Percentiles rank a stretch among this genome's conserved stretches.
Evolutionary conservation across 1,140 invertebrate species (phyloP).

Genomic region (Pemphigus obesinymphae): DNA sequence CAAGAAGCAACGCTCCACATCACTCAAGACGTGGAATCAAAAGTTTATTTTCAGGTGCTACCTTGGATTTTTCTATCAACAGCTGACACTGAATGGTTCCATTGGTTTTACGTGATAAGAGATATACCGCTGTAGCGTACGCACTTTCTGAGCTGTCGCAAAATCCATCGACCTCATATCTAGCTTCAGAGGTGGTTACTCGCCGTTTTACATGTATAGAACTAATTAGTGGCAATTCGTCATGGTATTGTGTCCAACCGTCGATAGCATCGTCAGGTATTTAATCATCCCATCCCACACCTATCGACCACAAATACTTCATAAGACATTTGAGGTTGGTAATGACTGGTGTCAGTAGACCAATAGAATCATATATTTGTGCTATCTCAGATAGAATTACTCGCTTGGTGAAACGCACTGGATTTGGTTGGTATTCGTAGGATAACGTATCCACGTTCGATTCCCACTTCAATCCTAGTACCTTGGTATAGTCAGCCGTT

Average conservation of each 20-base stretch:
- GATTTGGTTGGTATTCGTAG: neutral
- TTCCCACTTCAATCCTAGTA: conserved; percentile 40
- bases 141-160: conserved; percentile 30
- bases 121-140: conserved; percentile 10
- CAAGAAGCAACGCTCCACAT: conserved; percentile 45
- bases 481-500: neutral
- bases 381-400: conserved; percentile 44
- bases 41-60: conserved; percentile 43
- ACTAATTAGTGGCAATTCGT: conserved; percentile 40
- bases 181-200: conserved; percentile 3
- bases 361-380: conserved; percentile 44
- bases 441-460: neutral
- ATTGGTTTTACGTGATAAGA: neutral
- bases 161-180: conserved; percentile 17
- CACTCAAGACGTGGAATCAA: conserved; percentile 44
- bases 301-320: conserved; percentile 42
- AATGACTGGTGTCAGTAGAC: conserved; percentile 42
- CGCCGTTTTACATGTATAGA: conserved; percentile 44
- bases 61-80: conserved; percentile 38
- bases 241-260: conserved; percentile 45
- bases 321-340: conserved; percentile 42
- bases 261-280: conserved; percentile 45
- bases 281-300: conserved; percentile 50
- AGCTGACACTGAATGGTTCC: neutral
- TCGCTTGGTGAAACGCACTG: conserved; percentile 42